phyloP scores from a whole-genome alignment of 2,113 vertebrate species.

The Cottus gobio region DNA sequence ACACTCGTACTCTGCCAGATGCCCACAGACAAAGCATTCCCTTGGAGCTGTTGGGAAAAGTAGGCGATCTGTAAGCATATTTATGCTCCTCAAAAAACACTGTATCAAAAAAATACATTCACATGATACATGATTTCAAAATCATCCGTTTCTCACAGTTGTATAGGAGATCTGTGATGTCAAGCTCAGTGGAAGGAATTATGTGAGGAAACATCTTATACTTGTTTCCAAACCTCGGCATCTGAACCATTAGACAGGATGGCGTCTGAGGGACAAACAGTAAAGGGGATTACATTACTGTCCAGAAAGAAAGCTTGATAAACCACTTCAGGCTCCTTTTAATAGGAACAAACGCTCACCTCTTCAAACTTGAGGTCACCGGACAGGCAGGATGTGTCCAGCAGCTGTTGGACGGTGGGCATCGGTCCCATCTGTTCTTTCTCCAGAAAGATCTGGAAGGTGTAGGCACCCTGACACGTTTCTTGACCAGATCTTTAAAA shows the following conservation, averaged over 20 bases:
- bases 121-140: background rate
- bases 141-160: slow-evolving; percentile 74
- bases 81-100: too few relatives aligned
- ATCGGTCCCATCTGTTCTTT: slow-evolving; percentile 76
- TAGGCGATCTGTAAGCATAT: too few relatives aligned
- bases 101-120: background rate
- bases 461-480: slow-evolving; percentile 80
- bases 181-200: slow-evolving; percentile 84
- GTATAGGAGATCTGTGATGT: slow-evolving; percentile 83
- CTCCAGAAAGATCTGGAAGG: slow-evolving; percentile 86
- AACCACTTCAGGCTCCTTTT: background rate
- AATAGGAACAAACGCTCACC: slow-evolving; percentile 59
- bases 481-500: slow-evolving; percentile 76
- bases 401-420: slow-evolving; percentile 84
- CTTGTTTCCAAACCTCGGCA: slow-evolving; percentile 87
- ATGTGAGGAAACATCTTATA: slow-evolving; percentile 88
- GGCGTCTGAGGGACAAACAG: slow-evolving; percentile 74
- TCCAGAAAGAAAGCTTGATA: background rate
- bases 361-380: slow-evolving; percentile 84
- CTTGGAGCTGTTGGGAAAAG: slow-evolving; percentile 69
- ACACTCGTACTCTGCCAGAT: slow-evolving; percentile 79
- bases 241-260: slow-evolving; percentile 84
- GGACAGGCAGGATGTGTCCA: slow-evolving; percentile 84
- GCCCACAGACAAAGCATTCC: slow-evolving; percentile 83
- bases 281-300: background rate